Conservation (phyloP, 2,888 invertebrate genomes). For the Callimorpha dominula region DNA sequence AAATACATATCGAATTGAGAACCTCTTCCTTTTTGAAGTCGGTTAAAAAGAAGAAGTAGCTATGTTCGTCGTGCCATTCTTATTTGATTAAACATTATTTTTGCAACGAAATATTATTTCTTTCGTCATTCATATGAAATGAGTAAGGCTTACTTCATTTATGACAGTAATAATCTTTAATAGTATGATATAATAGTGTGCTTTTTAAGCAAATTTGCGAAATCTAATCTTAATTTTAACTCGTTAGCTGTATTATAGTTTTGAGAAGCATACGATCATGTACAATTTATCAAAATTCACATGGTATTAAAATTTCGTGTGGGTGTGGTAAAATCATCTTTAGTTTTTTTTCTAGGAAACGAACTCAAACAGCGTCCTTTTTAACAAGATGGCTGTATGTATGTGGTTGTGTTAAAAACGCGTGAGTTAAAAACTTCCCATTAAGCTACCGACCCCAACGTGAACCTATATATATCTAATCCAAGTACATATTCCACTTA, state of each 20-base stretch:
- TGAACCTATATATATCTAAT: too few species aligned
- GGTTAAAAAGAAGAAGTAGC: too few species aligned
- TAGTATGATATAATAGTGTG: conserved; percentile 2
- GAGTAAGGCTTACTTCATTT: background rate
- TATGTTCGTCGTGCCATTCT: background rate
- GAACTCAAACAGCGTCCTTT: background rate
- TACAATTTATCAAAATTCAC: conserved; percentile 23
- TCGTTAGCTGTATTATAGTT: conserved; percentile 13
- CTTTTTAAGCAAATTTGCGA: conserved; percentile 7
- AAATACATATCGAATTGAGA: too few species aligned
- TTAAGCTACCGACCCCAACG: too few species aligned
- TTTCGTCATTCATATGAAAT: background rate
- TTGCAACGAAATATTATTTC: background rate
- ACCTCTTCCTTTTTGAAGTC: too few species aligned
- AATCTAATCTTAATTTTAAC: background rate
- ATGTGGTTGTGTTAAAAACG: too few species aligned
- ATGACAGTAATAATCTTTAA: background rate
- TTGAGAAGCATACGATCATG: conserved; percentile 37
- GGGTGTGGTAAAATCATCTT: background rate
- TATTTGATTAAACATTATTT: background rate
- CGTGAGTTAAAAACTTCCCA: too few species aligned
- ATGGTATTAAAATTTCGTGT: conserved; percentile 4
- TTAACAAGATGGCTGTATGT: background rate
- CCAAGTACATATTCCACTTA: too few species aligned
- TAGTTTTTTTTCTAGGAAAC: background rate